Percentiles rank a stretch among this genome's conserved stretches.
Evolutionary conservation across 2,888 invertebrate genomes (phyloP).

Genomic region (Drosophila eohydei): DNA sequence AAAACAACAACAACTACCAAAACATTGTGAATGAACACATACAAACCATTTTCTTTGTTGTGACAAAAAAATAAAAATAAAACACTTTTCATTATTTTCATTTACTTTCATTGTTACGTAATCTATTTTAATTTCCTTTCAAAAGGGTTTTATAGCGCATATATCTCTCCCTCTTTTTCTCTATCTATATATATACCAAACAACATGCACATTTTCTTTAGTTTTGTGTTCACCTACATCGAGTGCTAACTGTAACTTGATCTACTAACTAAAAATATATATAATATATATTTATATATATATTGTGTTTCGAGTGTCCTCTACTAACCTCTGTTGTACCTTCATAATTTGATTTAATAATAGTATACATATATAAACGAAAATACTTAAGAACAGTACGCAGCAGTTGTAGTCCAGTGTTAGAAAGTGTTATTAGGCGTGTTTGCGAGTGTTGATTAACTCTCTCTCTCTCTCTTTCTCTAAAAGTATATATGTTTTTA

Average conservation of each 20-base stretch:
- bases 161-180: conserved; percentile 12
- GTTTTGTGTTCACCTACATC: conserved; percentile 67
- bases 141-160: conserved; percentile 63
- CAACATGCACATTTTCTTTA: conserved; percentile 69
- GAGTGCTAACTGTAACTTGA: conserved; percentile 78
- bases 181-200: conserved; percentile 37
- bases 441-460: conserved; percentile 34
- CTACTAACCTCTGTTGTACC: conserved; percentile 76
- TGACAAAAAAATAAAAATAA: conserved; percentile 22
- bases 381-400: conserved; percentile 43
- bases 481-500: conserved; percentile 16
- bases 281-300: conserved; percentile 33
- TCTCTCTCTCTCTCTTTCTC: conserved; percentile 7
- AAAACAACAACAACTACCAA: conserved; percentile 29
- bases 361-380: conserved; percentile 8
- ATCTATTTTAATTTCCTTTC: conserved; percentile 57
- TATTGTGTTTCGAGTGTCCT: conserved; percentile 75
- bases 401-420: conserved; percentile 71
- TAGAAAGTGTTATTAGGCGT: conserved; percentile 48
- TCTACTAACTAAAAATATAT: conserved; percentile 66
- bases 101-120: conserved; percentile 54
- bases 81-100: conserved; percentile 55
- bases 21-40: conserved; percentile 57
- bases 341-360: conserved; percentile 41
- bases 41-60: conserved; percentile 69